phyloP scores from a whole-genome alignment of 1,140 invertebrate genomes.

The Philotrypesis tridentata region DNA sequence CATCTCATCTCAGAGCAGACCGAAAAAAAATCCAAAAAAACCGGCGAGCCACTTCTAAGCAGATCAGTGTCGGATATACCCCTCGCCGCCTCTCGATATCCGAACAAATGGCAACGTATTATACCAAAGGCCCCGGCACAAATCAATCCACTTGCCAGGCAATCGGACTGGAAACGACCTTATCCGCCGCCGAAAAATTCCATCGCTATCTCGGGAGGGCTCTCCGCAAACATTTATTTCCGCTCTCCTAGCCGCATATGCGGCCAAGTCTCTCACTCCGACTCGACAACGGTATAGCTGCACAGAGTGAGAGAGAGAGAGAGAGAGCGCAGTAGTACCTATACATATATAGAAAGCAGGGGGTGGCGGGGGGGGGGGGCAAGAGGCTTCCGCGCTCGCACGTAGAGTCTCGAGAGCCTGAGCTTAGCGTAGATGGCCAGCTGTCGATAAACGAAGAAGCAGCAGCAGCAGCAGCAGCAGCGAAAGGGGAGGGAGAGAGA shows the following conservation, averaged over 20 bases:
- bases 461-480: background rate
- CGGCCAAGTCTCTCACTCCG: background rate
- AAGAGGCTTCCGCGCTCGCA: background rate
- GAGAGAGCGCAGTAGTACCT: no score
- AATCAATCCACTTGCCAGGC: background rate
- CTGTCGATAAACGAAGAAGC: slow-evolving; percentile 40
- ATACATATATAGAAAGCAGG: background rate
- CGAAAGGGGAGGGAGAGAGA: background rate
- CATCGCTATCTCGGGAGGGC: background rate
- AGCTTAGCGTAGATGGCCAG: slow-evolving; percentile 15
- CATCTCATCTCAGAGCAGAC: no score
- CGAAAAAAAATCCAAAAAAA: no score
- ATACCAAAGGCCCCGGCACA: background rate
- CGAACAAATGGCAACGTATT: background rate
- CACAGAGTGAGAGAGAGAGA: no score
- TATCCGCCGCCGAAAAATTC: background rate
- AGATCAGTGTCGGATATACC: no score
- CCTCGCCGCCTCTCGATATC: no score
- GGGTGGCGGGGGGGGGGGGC: no score
- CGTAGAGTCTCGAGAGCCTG: background rate
- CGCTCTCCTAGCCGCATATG: background rate
- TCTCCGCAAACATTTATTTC: slow-evolving; percentile 9
- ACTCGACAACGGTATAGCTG: no score
- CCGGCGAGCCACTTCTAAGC: no score
- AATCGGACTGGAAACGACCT: background rate